phyloP scores from a whole-genome alignment of 2,797 vertebrate genomes.

The Coregonus suidteri region DNA sequence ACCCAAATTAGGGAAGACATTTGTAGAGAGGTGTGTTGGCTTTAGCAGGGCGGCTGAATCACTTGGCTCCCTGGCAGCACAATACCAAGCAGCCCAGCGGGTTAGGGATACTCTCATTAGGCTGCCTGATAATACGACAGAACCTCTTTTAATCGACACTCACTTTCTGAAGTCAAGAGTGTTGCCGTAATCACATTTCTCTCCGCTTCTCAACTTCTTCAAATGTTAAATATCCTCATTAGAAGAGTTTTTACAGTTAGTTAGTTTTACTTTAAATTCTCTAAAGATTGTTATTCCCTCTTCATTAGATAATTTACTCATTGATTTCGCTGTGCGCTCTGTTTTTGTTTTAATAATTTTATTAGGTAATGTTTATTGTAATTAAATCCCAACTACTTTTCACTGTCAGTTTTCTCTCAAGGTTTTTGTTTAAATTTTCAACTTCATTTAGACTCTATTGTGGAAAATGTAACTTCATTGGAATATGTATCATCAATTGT shows the following conservation, averaged over 20 bases:
- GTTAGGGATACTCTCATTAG: conserved; percentile 42
- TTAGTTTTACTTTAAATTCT: conserved; percentile 17
- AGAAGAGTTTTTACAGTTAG: conserved; percentile 42
- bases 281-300: conserved; percentile 24
- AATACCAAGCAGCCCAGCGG: conserved; percentile 43
- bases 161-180: conserved; percentile 46
- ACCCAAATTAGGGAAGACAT: conserved; percentile 67
- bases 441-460: conserved; percentile 15
- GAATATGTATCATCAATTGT: conserved; percentile 9
- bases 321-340: conserved; percentile 35
- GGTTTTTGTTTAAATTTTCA: conserved; percentile 26
- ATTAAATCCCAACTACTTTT: conserved; percentile 31
- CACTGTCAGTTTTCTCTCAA: conserved; percentile 19
- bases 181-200: conserved; percentile 52
- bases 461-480: conserved; percentile 27
- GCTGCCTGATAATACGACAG: conserved; percentile 55
- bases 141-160: conserved; percentile 50
- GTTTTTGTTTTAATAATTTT: conserved; percentile 24
- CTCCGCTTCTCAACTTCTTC: conserved; percentile 39
- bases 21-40: conserved; percentile 30
- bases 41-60: conserved; percentile 38
- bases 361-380: conserved; percentile 36
- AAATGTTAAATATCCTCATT: conserved; percentile 53
- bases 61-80: conserved; percentile 60
- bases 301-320: conserved; percentile 42